Base-by-base conservation (phyloP, 2,888 invertebrate genomes). In the Troides helena region DNA sequence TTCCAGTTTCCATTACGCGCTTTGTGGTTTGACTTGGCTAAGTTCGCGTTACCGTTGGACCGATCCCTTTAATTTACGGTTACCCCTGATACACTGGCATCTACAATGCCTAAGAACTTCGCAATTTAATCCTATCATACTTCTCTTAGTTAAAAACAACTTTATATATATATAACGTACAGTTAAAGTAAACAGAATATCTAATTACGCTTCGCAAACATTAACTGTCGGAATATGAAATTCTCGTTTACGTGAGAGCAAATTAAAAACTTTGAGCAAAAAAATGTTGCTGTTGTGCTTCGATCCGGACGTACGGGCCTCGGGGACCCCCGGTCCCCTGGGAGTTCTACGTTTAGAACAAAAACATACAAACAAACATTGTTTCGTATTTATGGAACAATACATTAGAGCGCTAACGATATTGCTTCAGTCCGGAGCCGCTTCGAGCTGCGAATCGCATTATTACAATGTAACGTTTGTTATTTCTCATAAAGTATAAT, bases 301-400 rank as follows among this genome's bases (percentile, higher is more conserved):
- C 7, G 39, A 39, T 7, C 39, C 39, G 39, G 39, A 39, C 30
- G 57, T 43, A 43, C 56, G 43, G 43, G 21, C 69, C 65, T 36
- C 25, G 21, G 69, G 69, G 65, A 69, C 43, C n/a, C 58, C 18
- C 62, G 57, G 25, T 6, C 53, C 46, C 36, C 43, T n/a, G n/a
- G 25, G 60, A 57, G n/a, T 62, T 43, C 25, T n/a, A 62, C 5
- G 61, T 46, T 65, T 69, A 65, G 62, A 65, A 65, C 61, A 61
- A 43, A 46, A 60, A 53, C 10, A 17, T 18, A 53, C 53, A 53
- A 6, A 53, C 17, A 68, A 63, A 63, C 68, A 58, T 65, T 68
- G 68, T 68, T 65, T 65, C 56, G 61, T 65, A 65, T 69, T 69
- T 56, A 69, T 69, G 65, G 61, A 62, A 69, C 65, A 69, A 65